phyloP scores from a whole-genome alignment of 2,888 invertebrate genomes.

The Seladonia tumulorum region DNA sequence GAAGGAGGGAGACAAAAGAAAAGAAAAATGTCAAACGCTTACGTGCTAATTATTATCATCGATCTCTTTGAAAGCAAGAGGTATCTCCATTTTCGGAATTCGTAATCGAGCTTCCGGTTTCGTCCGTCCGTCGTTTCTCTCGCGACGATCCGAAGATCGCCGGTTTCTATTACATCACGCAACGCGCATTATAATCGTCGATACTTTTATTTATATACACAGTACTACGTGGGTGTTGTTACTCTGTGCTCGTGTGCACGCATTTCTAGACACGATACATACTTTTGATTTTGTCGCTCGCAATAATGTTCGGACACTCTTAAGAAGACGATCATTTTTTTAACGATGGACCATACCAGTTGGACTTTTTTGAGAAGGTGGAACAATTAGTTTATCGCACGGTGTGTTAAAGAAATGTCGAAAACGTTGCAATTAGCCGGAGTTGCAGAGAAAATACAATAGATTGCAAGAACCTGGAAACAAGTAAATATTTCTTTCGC shows the following conservation, averaged over 20 bases:
- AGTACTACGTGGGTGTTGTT: conserved; percentile 23
- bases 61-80: conserved; percentile 72
- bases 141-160: conserved; percentile 22
- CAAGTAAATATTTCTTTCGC: no score
- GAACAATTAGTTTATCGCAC: no score
- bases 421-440: no score
- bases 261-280: conserved; percentile 33
- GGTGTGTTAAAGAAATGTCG: no score
- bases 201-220: conserved; percentile 55
- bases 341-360: background rate
- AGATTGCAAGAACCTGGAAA: no score
- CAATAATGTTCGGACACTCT: background rate
- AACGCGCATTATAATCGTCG: conserved; percentile 24
- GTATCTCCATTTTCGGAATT: conserved; percentile 58
- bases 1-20: conserved; percentile 4
- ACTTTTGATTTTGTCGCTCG: conserved; percentile 14
- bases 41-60: conserved; percentile 83
- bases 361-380: no score
- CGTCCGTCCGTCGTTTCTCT: conserved; percentile 22
- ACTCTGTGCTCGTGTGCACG: conserved; percentile 9
- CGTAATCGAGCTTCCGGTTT: conserved; percentile 31
- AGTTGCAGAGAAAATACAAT: no score
- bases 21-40: conserved; percentile 72
- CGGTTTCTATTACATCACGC: conserved; percentile 3
- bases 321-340: background rate